Base-by-base conservation (phyloP, 2,888 invertebrate species). In the Microchrysa polita region DNA sequence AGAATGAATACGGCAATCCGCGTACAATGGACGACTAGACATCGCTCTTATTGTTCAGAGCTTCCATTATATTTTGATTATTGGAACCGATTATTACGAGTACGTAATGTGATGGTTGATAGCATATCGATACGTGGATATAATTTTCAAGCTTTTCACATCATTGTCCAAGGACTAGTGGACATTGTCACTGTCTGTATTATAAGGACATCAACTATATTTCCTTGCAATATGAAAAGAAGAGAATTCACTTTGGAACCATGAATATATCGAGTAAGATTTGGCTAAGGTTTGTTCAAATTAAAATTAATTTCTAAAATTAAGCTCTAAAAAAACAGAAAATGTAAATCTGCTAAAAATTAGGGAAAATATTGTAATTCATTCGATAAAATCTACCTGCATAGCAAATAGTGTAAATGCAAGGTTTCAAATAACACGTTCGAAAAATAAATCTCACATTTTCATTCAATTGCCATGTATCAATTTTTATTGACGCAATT, bases 71-170 rank as follows among this genome's bases (percentile, higher is more conserved):
- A 34, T 27, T 63, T 55, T 55, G 16, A 67, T 67, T 52, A 52
- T 52, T 67, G 52, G 52, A 52, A 67, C 67, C 53, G 67, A 67
- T 67, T 67, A 67, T 67, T 67, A 67, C 27, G 67, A 52, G 16
- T 67, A 52, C n/a, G 67, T 42, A 52, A 67, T 52, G 18, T 27
- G 67, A 27, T 67, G 53, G 52, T 23, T 16, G 67, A 52, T 53
- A 53, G 34, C 40, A 40, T 20, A 61, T 61, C 42, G 61, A 61
- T 61, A 40, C 40, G 40, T 34, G 18, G 9, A 42, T 40, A 61
- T 34, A 61, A 60, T 61, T 61, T 61, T 61, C 61, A 34, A n/a
- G 61, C 40, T 40, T 61, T 61, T 40, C 10, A n/a, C n/a, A n/a
- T 16, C 12, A 16, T 48, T n/a, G 16, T n/a, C 48, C 16, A 12